A percentile compares a stretch with the other conserved stretches of the same genome.
phyloP scores from a whole-genome alignment of 1,140 invertebrate species.

The Dendroctonus valens region DNA sequence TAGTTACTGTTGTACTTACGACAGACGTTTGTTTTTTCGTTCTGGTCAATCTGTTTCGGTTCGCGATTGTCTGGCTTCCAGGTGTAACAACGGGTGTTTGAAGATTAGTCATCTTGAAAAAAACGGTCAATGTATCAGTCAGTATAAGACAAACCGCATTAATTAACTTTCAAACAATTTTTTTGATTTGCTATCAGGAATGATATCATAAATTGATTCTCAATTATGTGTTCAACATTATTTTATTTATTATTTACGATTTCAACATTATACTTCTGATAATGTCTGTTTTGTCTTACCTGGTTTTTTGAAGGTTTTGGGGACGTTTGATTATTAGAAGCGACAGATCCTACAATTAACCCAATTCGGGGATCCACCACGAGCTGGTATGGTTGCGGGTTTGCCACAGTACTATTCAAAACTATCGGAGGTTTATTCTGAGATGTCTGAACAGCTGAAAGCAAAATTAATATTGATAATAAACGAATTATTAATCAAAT shows the following conservation, averaged over 20 bases:
- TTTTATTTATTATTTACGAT: too few relatives aligned
- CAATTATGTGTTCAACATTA: too few relatives aligned
- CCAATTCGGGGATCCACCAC: slow-evolving; percentile 57
- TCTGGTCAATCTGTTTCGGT: background rate
- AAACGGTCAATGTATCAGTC: background rate
- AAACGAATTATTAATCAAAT: background rate
- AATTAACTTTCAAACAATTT: too few relatives aligned
- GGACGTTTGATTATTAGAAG: slow-evolving; percentile 34
- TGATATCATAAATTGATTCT: too few relatives aligned
- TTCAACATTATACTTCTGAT: too few relatives aligned
- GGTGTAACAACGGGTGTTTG: slow-evolving; percentile 6
- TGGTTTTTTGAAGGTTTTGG: slow-evolving; percentile 30
- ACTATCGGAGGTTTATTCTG: slow-evolving; percentile 29
- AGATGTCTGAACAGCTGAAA: slow-evolving; percentile 30
- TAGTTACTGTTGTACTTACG: background rate
- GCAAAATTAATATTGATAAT: background rate
- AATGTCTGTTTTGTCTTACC: slow-evolving; percentile 5
- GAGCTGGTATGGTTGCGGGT: slow-evolving; percentile 48
- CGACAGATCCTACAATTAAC: background rate
- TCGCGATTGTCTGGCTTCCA: background rate
- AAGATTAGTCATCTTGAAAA: slow-evolving; percentile 13
- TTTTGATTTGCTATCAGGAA: too few relatives aligned
- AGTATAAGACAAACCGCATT: slow-evolving; percentile 1
- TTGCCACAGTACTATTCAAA: slow-evolving; percentile 27
- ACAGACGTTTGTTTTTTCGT: slow-evolving; percentile 6